Percentiles rank a stretch among this genome's conserved stretches.
Conservation (phyloP, 2,797 vertebrate species). For the Sebastiscus albofasciatus region DNA sequence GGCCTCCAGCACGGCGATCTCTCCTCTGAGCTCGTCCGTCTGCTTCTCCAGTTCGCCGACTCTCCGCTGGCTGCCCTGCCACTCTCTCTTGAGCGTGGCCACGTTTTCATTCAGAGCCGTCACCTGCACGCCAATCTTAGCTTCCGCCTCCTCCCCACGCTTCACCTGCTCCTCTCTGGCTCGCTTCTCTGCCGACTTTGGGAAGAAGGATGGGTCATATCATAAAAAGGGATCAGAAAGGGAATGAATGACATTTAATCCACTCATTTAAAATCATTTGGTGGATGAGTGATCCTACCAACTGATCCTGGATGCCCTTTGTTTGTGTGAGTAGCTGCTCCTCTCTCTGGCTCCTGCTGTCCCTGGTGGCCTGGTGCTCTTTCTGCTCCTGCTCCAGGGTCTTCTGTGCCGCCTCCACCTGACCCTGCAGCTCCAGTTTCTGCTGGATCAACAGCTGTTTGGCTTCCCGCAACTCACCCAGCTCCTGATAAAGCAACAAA, state of each 20-base stretch:
- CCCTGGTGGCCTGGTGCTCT: slow-evolving; percentile 85
- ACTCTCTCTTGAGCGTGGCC: slow-evolving; percentile 96
- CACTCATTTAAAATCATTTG: not conserved
- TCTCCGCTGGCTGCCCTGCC: slow-evolving; percentile 93
- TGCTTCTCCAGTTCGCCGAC: slow-evolving; percentile 96
- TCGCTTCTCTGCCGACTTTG: slow-evolving; percentile 87
- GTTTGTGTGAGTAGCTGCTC: slow-evolving; percentile 86
- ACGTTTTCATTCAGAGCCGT: slow-evolving; percentile 95
- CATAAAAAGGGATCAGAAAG: not conserved
- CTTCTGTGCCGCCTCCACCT: slow-evolving; percentile 82
- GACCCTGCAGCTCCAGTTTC: slow-evolving; percentile 93
- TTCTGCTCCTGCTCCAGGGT: slow-evolving; percentile 88
- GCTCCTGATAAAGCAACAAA: slow-evolving; percentile 80
- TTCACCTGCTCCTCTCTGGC: slow-evolving; percentile 87
- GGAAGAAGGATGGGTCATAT: not conserved
- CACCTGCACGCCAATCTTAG: slow-evolving; percentile 89
- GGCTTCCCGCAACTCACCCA: slow-evolving; percentile 89
- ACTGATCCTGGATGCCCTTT: slow-evolving; percentile 84
- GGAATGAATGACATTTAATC: not conserved
- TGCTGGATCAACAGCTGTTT: slow-evolving; percentile 96
- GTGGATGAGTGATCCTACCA: slow-evolving; percentile 80
- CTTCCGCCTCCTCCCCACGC: slow-evolving; percentile 88
- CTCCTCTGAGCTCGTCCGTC: slow-evolving; percentile 94
- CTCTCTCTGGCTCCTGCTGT: slow-evolving; percentile 85
- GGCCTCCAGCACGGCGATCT: slow-evolving; percentile 96